Base-by-base conservation (phyloP, 2,888 invertebrate species). In the Ecliptopera silaceata region DNA sequence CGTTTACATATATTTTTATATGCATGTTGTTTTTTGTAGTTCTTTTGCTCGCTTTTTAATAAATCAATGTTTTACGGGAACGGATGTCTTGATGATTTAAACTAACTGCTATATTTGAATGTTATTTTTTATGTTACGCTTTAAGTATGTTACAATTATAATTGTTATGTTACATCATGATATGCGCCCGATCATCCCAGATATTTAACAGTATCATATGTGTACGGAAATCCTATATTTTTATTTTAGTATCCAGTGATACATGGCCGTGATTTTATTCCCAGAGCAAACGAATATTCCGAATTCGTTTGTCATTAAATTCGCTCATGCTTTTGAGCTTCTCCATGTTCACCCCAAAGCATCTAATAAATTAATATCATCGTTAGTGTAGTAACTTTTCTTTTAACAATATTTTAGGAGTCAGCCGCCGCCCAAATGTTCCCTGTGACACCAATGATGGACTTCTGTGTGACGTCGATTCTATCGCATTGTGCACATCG, bases 381-480 rank as follows among this genome's bases (percentile, higher is more conserved):
- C 11, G 6, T 55, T 36, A 46, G 39, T 55, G 48, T 53, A 56
- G 41, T 61, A 47, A 61, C 32, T 64, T 67, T 55, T 71, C 64
- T 76, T 77, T 76, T 62, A 82, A 82, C 82, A 82, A 77, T 83
- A 60, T 91, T 91, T 78, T 91, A 91, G 90, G 90, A 79, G 71
- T 78, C 79, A 77, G 75, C 75, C 77, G 79, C 69, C 77, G 77
- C 80, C 80, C 71, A 91, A 90, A 86, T 83, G 89, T 76, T 89
- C 89, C 71, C 88, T 91, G 88, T 91, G 90, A 91, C 72, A 74
- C 52, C 79, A 79, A 71, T 77, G 84, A 79, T 66, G 80, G 75
- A 76, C 62, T 64, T 58, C 78, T 73, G 72, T 75, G 71, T 74
- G 69, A 68, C 77, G 73, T 65, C 80, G 70, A 68, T 65, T 71